Percentiles rank a stretch among this genome's conserved stretches.
These are phyloP conservation scores for Drosophila affinis DNA, from an alignment of 2,888 invertebrate species.

Conservation along the genomic window DNA sequence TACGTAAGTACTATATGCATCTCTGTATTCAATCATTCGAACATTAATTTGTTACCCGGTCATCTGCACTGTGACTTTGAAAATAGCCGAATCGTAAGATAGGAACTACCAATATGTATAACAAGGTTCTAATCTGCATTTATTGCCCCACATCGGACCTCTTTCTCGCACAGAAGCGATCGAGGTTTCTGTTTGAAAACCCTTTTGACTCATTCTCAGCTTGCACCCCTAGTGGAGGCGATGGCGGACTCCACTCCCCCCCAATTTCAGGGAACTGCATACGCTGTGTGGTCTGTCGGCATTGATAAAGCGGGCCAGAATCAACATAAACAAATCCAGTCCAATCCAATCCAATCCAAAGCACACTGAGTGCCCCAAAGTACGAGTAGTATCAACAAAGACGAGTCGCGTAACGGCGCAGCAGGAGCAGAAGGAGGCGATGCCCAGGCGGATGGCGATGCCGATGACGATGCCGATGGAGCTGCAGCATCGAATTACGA, in stretches of 20 bases:
- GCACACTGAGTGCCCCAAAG: conserved; percentile 6
- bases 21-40: no score
- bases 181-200: neutral
- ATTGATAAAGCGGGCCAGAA: conserved; percentile 61
- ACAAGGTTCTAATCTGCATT: neutral
- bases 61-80: no score
- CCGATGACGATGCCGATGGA: conserved; percentile 2
- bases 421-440: conserved; percentile 29
- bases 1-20: no score
- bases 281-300: conserved; percentile 70
- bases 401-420: conserved; percentile 43
- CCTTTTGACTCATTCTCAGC: neutral
- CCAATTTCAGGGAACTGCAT: conserved; percentile 44
- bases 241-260: neutral
- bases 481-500: conserved; percentile 56
- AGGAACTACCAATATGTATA: no score
- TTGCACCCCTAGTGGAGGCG: neutral
- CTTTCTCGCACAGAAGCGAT: neutral
- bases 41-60: no score
- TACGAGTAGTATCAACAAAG: conserved; percentile 64
- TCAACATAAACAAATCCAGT: conserved; percentile 62
- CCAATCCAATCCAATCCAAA: conserved; percentile 46
- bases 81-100: no score
- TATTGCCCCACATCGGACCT: no score
- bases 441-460: neutral